Percentiles rank a stretch among this genome's conserved stretches.
Conservation (phyloP, 2,797 vertebrate genomes). For the Pangasius djambal region DNA sequence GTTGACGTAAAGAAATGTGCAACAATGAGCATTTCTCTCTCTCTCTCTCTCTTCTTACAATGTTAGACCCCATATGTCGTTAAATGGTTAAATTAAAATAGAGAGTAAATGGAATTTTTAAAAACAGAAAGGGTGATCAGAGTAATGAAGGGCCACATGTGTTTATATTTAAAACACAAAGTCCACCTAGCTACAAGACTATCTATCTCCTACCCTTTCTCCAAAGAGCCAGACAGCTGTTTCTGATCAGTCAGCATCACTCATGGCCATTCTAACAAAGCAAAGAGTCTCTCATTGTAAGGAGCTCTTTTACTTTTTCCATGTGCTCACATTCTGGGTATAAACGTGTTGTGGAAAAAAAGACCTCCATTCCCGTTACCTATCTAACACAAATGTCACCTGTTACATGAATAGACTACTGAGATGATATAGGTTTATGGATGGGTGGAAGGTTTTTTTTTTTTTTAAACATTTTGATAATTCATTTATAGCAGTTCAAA, state of each 20-base stretch:
- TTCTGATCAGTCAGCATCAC: conserved; percentile 65
- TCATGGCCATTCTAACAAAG: conserved; percentile 63
- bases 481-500: conserved; percentile 47
- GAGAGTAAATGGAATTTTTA: conserved; percentile 46
- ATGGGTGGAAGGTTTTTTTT: conserved; percentile 7
- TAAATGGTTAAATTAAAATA: neutral
- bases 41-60: conserved; percentile 27
- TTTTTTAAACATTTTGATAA: conserved; percentile 39
- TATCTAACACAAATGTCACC: conserved; percentile 49
- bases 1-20: conserved; percentile 32
- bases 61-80: conserved; percentile 62
- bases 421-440: conserved; percentile 45
- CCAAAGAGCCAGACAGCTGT: conserved; percentile 66
- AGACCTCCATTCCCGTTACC: conserved; percentile 44
- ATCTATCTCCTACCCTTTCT: conserved; percentile 39
- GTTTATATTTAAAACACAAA: conserved; percentile 66
- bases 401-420: conserved; percentile 40
- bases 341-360: conserved; percentile 46
- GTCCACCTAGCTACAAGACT: conserved; percentile 55
- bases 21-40: conserved; percentile 28
- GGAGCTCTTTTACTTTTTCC: conserved; percentile 50
- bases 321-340: conserved; percentile 56
- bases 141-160: conserved; percentile 52
- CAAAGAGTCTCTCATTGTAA: conserved; percentile 59
- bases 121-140: conserved; percentile 63